Base-by-base conservation (phyloP, 2,888 invertebrate genomes). In the Pseudeuparius sepicola region DNA sequence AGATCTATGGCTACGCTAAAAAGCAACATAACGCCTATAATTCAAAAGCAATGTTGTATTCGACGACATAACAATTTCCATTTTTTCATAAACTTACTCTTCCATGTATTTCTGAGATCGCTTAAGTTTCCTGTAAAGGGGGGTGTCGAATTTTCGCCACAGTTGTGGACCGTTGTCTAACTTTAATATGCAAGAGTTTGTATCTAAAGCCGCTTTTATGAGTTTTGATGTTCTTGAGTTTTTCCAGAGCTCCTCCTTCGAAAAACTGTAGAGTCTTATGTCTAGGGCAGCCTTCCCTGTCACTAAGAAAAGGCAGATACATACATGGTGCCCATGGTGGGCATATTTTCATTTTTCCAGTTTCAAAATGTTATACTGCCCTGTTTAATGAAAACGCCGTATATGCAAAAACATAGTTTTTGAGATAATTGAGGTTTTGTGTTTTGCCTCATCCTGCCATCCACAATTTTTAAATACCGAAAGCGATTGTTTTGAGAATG, bases 71-170 rank as follows among this genome's bases (percentile, higher is more conserved):
- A n/a, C n/a, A n/a, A n/a, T n/a, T n/a, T n/a, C n/a, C n/a, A n/a
- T n/a, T n/a, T n/a, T n/a, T n/a, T n/a, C n/a, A n/a, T n/a, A n/a
- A 24, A 50, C 55, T 54, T 59, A 73, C 71, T 60, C 63, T 62
- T 87, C 87, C 63, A 89, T 76, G 52, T 68, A 78, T 40, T 70
- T 64, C 50, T 86, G 84, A 14, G 83, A 74, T 35, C 67, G 64
- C 6, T 66, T 69, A 12, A 89, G 62, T 58, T 72, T 76, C 32
- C 61, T 73, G 51, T 83, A 89, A 10, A 76, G 55, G 0, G 84
- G 79, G 0, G 88, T 88, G 39, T 75, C 68, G 42, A 82, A 73
- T 42, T 68, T 65, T 37, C 68, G 71, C 85, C 88, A 89, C 3
- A 83, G 53, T 40, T 74, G 69, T 1, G 65, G 64, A 1, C 79